Evolutionary conservation across 1,140 invertebrate genomes (phyloP).

Genomic region (Neotoxoptera formosana): DNA sequence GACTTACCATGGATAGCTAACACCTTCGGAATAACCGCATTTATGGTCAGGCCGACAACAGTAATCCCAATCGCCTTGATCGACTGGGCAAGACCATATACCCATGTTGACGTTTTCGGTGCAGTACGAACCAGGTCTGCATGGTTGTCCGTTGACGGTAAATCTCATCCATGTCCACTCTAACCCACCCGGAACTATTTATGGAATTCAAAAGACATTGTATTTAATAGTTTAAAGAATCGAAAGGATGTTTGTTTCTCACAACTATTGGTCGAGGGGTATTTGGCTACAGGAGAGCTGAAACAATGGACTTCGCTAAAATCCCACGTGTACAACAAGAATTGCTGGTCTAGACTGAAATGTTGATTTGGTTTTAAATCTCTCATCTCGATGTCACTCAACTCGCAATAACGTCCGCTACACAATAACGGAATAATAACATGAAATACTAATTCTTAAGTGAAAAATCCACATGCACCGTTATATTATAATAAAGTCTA

Average conservation of each 20-base stretch:
- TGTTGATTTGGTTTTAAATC: constrained; percentile 73
- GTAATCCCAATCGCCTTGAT: constrained; percentile 80
- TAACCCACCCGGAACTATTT: constrained; percentile 51
- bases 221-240: not conserved
- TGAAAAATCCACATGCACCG: not conserved
- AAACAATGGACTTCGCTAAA: constrained; percentile 65
- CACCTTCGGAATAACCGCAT: constrained; percentile 82
- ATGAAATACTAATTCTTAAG: not conserved
- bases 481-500: not conserved
- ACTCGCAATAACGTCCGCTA: constrained; percentile 69
- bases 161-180: constrained; percentile 72
- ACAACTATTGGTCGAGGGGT: constrained; percentile 37
- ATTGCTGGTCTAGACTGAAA: constrained; percentile 70
- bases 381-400: constrained; percentile 74
- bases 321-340: constrained; percentile 74
- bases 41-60: constrained; percentile 80
- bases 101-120: constrained; percentile 75
- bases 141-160: constrained; percentile 79
- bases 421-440: not conserved
- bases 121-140: constrained; percentile 74
- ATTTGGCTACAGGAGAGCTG: constrained; percentile 59
- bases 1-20: constrained; percentile 76
- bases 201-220: not conserved
- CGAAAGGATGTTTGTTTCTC: not conserved
- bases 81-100: constrained; percentile 80